Evolutionary conservation across 2,888 invertebrate species (phyloP), one percentile per base, ranked within the genome.

Genomic region (Tetragonisca angustula): DNA sequence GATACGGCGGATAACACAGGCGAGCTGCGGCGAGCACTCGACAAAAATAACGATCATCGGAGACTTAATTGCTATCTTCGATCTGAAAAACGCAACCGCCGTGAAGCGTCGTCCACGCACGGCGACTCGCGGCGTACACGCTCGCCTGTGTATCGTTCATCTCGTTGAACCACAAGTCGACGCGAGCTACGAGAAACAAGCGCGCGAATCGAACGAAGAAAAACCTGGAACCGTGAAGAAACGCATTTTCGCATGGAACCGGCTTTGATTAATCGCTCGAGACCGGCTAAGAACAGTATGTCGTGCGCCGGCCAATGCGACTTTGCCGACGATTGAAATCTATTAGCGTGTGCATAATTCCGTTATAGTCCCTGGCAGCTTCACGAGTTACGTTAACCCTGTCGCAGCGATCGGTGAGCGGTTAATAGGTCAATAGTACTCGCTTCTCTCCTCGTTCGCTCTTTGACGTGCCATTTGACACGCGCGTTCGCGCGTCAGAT

Each of bases 351-450:
- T 69, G 76, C 69, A 69, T 79, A 82, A 78, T 86, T 83, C 75
- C 79, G 83, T 79, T 84, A 81, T 43, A 52, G 79, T 65, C 70
- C 65, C 56, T 54, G 27, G 49, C 61, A 67, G 62, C 72, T 52
- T 59, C 67, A 43, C 73, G 72, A 89, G 78, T 89, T 76, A 78
- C 76, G 67, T 77, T 73, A 64, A 72, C 59, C 78, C 64, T 36
- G 54, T n/a, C 64, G 68, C 50, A 52, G 32, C 73, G 62, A 70
- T 64, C 54, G 61, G 81, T 78, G 84, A 85, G 76, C 84, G 81
- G 82, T 43, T 82, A 89, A 89, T 86, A 79, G 84, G 79, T 86
- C 89, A 89, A 87, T 89, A 89, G 89, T 65, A 65, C 65, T 76
- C 69, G 74, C 5, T 73, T 68, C 43, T 74, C 64, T 43, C 69